These are phyloP conservation scores for Amphiprion ocellaris DNA, from an alignment of 2,113 vertebrate species.

Conservation along the genomic window DNA sequence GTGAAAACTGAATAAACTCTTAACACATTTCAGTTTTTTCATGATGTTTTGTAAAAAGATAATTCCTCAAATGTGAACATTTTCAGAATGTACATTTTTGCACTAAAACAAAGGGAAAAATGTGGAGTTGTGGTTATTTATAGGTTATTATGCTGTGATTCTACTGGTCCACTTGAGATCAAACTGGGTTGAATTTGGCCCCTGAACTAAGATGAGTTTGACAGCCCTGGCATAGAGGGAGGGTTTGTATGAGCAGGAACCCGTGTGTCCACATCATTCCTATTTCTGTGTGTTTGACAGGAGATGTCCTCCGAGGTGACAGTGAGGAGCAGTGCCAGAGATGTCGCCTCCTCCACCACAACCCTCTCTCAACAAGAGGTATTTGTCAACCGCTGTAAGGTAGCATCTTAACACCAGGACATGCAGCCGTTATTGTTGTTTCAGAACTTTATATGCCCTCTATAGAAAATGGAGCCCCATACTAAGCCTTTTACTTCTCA, in stretches of 20 bases:
- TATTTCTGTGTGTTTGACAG: constrained; percentile 75
- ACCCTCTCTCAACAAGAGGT: constrained; percentile 84
- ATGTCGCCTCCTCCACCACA: constrained; percentile 70
- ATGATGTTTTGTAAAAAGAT: too few relatives aligned
- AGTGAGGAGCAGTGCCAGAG: constrained; percentile 81
- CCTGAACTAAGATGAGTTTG: too few relatives aligned
- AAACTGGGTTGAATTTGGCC: too few relatives aligned
- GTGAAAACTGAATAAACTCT: too few relatives aligned
- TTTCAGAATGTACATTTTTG: too few relatives aligned
- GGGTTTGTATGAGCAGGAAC: background rate
- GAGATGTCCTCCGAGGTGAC: constrained; percentile 85
- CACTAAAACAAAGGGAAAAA: too few relatives aligned
- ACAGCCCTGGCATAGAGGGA: too few relatives aligned
- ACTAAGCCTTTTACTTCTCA: constrained; percentile 1
- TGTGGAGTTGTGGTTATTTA: too few relatives aligned
- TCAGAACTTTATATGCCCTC: background rate
- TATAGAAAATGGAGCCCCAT: constrained; percentile 3
- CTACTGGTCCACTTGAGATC: too few relatives aligned
- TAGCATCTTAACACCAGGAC: background rate
- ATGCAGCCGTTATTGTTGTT: constrained; percentile 1
- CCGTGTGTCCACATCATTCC: background rate
- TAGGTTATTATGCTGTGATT: too few relatives aligned
- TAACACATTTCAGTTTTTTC: too few relatives aligned
- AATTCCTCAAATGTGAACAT: too few relatives aligned
- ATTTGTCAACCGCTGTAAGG: constrained; percentile 3